phyloP scores from a whole-genome alignment of 2,113 vertebrate genomes.

The Dasyornis broadbenti region DNA sequence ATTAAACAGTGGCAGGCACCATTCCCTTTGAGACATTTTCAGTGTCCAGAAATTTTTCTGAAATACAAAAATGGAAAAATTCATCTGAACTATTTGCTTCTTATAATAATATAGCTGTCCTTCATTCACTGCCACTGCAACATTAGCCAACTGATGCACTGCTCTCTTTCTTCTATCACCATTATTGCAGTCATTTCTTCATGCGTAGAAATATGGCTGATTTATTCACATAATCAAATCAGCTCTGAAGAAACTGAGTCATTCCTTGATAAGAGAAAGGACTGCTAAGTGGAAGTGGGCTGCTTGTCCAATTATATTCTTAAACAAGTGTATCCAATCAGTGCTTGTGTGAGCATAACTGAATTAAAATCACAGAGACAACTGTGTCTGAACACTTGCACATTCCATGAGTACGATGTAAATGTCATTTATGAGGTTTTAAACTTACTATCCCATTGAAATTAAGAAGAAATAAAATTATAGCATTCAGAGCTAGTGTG shows the following conservation, averaged over 20 bases:
- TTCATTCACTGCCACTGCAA: not conserved
- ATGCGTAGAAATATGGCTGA: not conserved
- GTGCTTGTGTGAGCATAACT: not conserved
- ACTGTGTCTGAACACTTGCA: not conserved
- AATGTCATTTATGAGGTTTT: not conserved
- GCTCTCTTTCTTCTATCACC: not conserved
- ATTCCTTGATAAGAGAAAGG: not conserved
- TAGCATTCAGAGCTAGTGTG: not conserved
- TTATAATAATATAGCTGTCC: not conserved
- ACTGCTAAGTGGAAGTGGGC: not conserved
- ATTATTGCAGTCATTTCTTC: not conserved
- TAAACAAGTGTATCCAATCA: not conserved
- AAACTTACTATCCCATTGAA: not conserved
- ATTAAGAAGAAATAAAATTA: not conserved
- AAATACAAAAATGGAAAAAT: not conserved
- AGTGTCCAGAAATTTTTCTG: not conserved
- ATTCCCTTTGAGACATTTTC: not conserved
- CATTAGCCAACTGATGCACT: not conserved
- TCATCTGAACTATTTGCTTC: not conserved
- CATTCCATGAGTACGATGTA: not conserved
- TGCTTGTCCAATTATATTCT: not conserved
- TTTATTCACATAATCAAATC: not conserved
- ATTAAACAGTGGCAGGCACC: not conserved
- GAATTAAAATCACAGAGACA: not conserved
- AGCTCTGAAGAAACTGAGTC: not conserved